Evolutionary conservation across 1,140 invertebrate genomes (phyloP).

Genomic region (Drosophila auraria): DNA sequence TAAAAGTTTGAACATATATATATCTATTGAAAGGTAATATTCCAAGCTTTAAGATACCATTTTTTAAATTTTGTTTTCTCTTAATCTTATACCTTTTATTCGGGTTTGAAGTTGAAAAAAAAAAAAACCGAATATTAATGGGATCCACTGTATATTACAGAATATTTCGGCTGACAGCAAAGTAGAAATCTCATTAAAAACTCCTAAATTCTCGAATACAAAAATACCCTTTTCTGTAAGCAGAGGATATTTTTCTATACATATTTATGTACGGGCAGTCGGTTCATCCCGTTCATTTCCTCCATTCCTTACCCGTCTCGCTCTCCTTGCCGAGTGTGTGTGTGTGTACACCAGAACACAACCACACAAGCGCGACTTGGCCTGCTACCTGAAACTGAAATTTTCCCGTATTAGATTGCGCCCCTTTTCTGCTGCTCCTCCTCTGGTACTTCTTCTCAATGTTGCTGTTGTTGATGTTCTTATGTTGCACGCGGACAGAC

Average conservation of each 20-base stretch:
- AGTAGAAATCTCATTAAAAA: slow-evolving; percentile 9
- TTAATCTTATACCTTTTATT: too few relatives aligned
- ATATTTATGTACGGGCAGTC: slow-evolving; percentile 15
- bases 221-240: slow-evolving; percentile 17
- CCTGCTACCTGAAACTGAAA: slow-evolving; percentile 78
- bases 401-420: slow-evolving; percentile 79
- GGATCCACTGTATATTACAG: slow-evolving; percentile 52
- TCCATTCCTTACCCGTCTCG: slow-evolving; percentile 15
- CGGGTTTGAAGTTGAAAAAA: too few relatives aligned
- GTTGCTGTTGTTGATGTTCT: slow-evolving; percentile 49
- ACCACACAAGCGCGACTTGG: slow-evolving; percentile 28
- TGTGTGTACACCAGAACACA: slow-evolving; percentile 9
- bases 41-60: too few relatives aligned
- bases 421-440: slow-evolving; percentile 34
- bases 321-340: slow-evolving; percentile 4
- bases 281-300: slow-evolving; percentile 29
- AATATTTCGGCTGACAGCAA: slow-evolving; percentile 37
- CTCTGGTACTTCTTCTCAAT: slow-evolving; percentile 19
- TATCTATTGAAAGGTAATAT: too few relatives aligned
- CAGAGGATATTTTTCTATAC: slow-evolving; percentile 32
- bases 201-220: not conserved
- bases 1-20: too few relatives aligned
- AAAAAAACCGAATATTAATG: too few relatives aligned
- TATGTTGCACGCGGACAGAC: slow-evolving; percentile 73
- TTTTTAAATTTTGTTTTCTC: too few relatives aligned